Percentiles rank a stretch among this genome's conserved stretches.
Conservation (phyloP, 2,888 invertebrate species). For the Chrysopilus asiliformis region DNA sequence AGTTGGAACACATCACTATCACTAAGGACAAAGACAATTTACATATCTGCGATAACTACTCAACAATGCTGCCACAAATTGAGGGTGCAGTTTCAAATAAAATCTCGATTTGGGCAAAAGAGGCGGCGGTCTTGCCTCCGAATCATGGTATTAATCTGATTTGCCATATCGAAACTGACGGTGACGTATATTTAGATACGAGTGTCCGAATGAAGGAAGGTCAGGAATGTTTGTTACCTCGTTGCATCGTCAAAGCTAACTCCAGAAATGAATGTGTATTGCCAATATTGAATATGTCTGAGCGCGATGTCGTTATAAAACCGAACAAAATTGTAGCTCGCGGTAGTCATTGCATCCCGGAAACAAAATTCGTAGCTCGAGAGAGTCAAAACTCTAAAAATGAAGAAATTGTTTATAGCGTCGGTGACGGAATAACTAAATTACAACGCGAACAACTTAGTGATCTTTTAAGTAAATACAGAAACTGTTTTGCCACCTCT, state of each 20-base stretch:
- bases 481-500: neutral
- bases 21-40: neutral
- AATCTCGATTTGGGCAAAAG: neutral
- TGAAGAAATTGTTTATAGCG: neutral
- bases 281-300: neutral
- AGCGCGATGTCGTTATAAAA: neutral
- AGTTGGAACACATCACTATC: neutral
- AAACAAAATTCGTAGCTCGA: too few species aligned
- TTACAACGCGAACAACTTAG: neutral
- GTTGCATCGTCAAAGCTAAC: neutral
- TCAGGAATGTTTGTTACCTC: neutral
- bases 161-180: neutral
- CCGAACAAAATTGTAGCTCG: neutral
- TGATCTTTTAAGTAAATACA: neutral
- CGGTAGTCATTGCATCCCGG: neutral
- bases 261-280: neutral
- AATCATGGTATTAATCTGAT: neutral
- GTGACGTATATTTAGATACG: neutral
- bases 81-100: neutral
- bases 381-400: neutral
- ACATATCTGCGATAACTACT: neutral
- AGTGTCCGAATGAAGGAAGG: neutral
- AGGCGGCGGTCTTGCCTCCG: neutral
- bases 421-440: neutral
- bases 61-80: neutral